A percentile compares a stretch with the other conserved stretches of the same genome.
Conservation (phyloP, 2,797 vertebrate species). For the Ctenopoma kingsleyae region DNA sequence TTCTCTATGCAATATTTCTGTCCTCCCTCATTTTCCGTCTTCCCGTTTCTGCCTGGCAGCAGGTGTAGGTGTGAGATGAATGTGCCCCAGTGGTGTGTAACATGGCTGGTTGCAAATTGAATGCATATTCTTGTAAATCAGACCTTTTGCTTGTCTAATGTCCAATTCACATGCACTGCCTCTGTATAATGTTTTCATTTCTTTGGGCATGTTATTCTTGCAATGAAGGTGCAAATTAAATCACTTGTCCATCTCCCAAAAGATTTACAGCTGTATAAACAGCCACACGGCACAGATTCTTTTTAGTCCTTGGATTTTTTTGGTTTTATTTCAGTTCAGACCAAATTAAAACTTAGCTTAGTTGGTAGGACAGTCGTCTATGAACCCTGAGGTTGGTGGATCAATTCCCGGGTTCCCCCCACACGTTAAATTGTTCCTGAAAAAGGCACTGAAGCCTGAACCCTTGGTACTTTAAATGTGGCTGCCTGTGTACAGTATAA, state of each 20-base stretch:
- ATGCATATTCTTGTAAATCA: constrained; percentile 71
- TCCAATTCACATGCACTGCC: constrained; percentile 59
- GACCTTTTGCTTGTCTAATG: constrained; percentile 53
- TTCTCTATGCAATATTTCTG: constrained; percentile 24
- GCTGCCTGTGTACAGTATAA: too few species aligned
- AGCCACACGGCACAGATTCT: constrained; percentile 20
- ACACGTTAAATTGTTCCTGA: too few species aligned
- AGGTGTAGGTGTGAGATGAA: constrained; percentile 65
- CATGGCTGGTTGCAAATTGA: constrained; percentile 64
- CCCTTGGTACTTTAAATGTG: too few species aligned
- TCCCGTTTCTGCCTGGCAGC: constrained; percentile 55
- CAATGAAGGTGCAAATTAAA: constrained; percentile 69
- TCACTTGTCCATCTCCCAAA: constrained; percentile 63
- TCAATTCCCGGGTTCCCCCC: too few species aligned
- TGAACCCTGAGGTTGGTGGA: too few species aligned
- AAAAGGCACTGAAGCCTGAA: too few species aligned
- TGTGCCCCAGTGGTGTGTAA: constrained; percentile 57
- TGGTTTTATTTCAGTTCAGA: too few species aligned
- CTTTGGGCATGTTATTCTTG: constrained; percentile 59
- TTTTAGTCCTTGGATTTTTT: constrained; percentile 6
- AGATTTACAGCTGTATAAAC: constrained; percentile 54
- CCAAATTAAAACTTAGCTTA: too few species aligned
- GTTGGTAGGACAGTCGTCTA: too few species aligned
- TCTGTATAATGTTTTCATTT: constrained; percentile 67
- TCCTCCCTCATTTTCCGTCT: constrained; percentile 35